Base-by-base conservation (phyloP, 2,888 invertebrate genomes). In the Cryptophagus acutangulus region DNA sequence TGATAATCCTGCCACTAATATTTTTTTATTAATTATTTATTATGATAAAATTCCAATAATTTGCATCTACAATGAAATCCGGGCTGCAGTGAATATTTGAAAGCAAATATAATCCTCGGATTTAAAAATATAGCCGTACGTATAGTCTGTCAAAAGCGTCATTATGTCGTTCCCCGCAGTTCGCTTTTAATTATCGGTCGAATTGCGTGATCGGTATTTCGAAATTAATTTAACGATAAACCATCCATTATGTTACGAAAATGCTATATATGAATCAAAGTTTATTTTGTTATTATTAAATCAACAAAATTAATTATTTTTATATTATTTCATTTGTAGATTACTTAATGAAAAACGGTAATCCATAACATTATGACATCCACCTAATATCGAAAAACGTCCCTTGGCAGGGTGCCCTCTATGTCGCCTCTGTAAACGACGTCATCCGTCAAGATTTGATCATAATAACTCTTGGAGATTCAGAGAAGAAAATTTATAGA, bases 281-380 rank as follows among this genome's bases (percentile, higher is more conserved):
- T n/a, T n/a, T n/a, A n/a, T n/a, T n/a, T n/a, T n/a, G n/a, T n/a
- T n/a, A n/a, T n/a, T n/a, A n/a, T n/a, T n/a, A n/a, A n/a, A n/a
- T n/a, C n/a, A n/a, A n/a, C n/a, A n/a, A n/a, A n/a, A n/a, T n/a
- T n/a, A n/a, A n/a, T n/a, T n/a, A n/a, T n/a, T n/a, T n/a, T n/a
- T n/a, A n/a, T n/a, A n/a, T n/a, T n/a, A n/a, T n/a, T n/a, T n/a
- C n/a, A n/a, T n/a, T n/a, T n/a, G n/a, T n/a, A n/a, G n/a, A n/a
- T n/a, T n/a, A n/a, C n/a, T n/a, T n/a, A n/a, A n/a, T n/a, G n/a
- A n/a, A n/a, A n/a, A n/a, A n/a, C n/a, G n/a, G n/a, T 59, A 61
- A 63, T 63, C 59, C 59, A 61, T 63, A 62, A 62, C 57, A 52
- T 51, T 59, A 59, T 59, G 59, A 61, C 60, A 59, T 60, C 63